Evolutionary conservation across 2,888 invertebrate species (phyloP).

Genomic region (Erynnis tages): DNA sequence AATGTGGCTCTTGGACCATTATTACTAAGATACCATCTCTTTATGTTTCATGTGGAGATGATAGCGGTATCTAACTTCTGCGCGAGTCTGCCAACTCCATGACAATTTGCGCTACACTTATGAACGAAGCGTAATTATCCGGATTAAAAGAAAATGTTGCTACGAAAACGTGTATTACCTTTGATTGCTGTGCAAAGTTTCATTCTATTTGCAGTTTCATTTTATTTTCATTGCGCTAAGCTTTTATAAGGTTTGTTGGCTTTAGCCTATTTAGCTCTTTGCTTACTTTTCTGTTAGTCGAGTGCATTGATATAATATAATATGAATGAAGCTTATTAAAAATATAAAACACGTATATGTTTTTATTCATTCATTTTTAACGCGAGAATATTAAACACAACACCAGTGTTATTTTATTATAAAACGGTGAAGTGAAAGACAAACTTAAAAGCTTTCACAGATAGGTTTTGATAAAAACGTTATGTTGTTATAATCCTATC

Average conservation of each 20-base stretch:
- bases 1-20: neutral
- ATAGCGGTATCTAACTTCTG: slow-evolving; percentile 34
- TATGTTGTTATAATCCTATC: slow-evolving; percentile 27
- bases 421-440: slow-evolving; percentile 13
- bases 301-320: slow-evolving; percentile 1
- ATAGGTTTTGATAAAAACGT: slow-evolving; percentile 22
- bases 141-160: slow-evolving; percentile 27
- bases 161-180: slow-evolving; percentile 25
- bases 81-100: slow-evolving; percentile 40
- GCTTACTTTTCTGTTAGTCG: slow-evolving; percentile 3
- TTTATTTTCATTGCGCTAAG: slow-evolving; percentile 23
- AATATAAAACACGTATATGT: neutral
- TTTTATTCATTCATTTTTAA: neutral
- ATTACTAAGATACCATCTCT: slow-evolving; percentile 6
- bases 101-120: slow-evolving; percentile 34
- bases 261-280: slow-evolving; percentile 14
- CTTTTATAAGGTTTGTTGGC: slow-evolving; percentile 21
- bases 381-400: neutral
- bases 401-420: neutral
- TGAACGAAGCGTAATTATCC: slow-evolving; percentile 22
- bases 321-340: slow-evolving; percentile 4
- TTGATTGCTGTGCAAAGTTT: slow-evolving; percentile 27
- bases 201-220: slow-evolving; percentile 26
- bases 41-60: slow-evolving; percentile 6
- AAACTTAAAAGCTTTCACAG: slow-evolving; percentile 16